Evolutionary conservation across 1,140 invertebrate species (phyloP), one percentile per base, ranked within the genome.

Genomic region (Trypoxylus dichotomus): DNA sequence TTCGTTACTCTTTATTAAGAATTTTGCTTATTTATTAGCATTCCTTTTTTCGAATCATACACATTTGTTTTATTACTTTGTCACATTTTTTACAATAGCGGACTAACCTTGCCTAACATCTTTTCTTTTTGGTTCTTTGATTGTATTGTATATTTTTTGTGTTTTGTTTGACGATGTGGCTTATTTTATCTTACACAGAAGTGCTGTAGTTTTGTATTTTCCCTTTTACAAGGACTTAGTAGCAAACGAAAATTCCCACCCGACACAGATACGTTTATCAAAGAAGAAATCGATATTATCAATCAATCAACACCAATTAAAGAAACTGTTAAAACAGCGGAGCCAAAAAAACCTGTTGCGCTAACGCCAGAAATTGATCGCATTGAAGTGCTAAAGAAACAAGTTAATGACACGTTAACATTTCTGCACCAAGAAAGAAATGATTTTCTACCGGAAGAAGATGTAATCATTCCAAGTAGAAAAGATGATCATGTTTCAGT

Each of bases 361-460:
- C 25, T 42, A 54, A 25, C 24, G 13, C 41, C n/a, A 10, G 29
- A 11, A 60, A 24, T 71, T 11, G 83, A 85, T 58, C 81, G 80
- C 0, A 83, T 86, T 13, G 83, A 81, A 68, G 42, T 82, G 58
- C 78, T 86, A 24, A 86, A 84, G 79, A 81, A 80, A 77, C 83
- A 86, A 24, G 83, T 86, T 21, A 82, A 79, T 77, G 85, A 86
- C 72, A 86, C 84, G 15, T 77, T 86, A 21, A 84, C 84, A 24
- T 86, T 86, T 76, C 81, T 86, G 32, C 85, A 86, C 78, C 84
- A 85, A 77, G 85, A 86, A 81, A 79, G 85, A 72, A 86, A 86
- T 76, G 85, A 86, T 80, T 86, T 85, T 77, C 76, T 86, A 47
- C 82, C 85, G n/a, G 75, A 83, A 54, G 85, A 86, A 19, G 85